Base-by-base conservation (phyloP, 92 coral and sea anemone genomes). In the Plumapathes pennacea region DNA sequence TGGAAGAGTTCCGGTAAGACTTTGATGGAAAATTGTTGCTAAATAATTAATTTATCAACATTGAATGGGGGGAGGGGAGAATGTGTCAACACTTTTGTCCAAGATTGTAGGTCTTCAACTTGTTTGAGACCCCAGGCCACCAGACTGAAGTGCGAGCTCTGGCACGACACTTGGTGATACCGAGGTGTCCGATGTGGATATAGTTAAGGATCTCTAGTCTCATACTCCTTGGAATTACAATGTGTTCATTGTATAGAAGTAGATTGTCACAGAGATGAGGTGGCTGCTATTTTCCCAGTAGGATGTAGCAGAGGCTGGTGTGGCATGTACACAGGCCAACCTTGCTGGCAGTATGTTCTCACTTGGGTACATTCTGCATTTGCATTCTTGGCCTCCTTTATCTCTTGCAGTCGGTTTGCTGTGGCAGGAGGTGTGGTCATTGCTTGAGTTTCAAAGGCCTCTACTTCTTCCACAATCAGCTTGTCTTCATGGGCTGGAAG, bases 121-220 rank as follows among this genome's bases (percentile, higher is more conserved):
- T 36, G 19, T 1, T 66, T 29, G 55, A 57, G 4, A 69, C 51
- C 19, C 78, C 83, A 19, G 80, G 71, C 80, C 83, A 63, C 82
- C 79, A 75, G 39, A 69, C 76, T 7, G 83, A 74, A 44, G 44
- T 62, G 5, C 68, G 22, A 11, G 87, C 87, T 49, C 87, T 64
- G n/a, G 89, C 61, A 5, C 68, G 71, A 19, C 71, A 74, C 43
- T 78, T 62, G 48, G 66, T 78, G 8, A 69, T 78, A 20, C 78
- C 85, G 3, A 78, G 79, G 67, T 78, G 85, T 42, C 85, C 74
- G 21, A 70, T 64, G 39, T 82, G 71, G 24, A 75, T 60, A 60
- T 60, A 67, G 36, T 82, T 64, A 19, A 82, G 75, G 38, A 75
- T 57, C 19, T 69, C 74, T 29, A 70, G 37, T 37, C 81, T 70